A percentile compares a stretch with the other conserved stretches of the same genome.
phyloP scores from a whole-genome alignment of 2,113 vertebrate genomes.

The Microcebus griseorufus region DNA sequence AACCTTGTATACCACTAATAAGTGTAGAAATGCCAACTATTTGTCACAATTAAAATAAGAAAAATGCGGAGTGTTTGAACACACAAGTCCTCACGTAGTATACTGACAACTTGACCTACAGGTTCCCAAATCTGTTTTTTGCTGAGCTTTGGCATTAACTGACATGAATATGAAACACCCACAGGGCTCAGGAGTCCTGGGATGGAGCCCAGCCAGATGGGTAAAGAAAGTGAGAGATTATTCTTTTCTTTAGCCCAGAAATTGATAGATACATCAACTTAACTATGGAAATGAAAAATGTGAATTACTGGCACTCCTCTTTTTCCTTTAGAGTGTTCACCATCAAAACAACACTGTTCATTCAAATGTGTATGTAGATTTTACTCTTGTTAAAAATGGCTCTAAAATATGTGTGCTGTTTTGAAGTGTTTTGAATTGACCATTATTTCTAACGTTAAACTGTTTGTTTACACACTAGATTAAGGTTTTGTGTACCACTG shows the following conservation, averaged over 20 bases:
- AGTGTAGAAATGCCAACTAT: constrained; percentile 42
- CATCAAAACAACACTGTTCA: constrained; percentile 34
- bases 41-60: constrained; percentile 31
- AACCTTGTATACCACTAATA: background rate
- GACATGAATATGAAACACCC: background rate
- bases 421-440: background rate
- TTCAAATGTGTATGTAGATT: background rate
- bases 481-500: background rate
- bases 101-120: background rate
- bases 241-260: constrained; percentile 47
- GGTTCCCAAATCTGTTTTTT: background rate
- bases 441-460: background rate
- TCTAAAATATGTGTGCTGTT: constrained; percentile 10
- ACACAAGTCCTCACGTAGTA: background rate
- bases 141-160: background rate
- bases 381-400: constrained; percentile 30
- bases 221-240: constrained; percentile 29
- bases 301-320: background rate
- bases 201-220: background rate
- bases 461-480: constrained; percentile 33
- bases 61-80: background rate
- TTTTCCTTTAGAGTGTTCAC: background rate
- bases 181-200: background rate
- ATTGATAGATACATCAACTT: background rate
- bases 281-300: constrained; percentile 30